Conservation (phyloP, 1,140 invertebrate species). For the Halyomorpha halys region DNA sequence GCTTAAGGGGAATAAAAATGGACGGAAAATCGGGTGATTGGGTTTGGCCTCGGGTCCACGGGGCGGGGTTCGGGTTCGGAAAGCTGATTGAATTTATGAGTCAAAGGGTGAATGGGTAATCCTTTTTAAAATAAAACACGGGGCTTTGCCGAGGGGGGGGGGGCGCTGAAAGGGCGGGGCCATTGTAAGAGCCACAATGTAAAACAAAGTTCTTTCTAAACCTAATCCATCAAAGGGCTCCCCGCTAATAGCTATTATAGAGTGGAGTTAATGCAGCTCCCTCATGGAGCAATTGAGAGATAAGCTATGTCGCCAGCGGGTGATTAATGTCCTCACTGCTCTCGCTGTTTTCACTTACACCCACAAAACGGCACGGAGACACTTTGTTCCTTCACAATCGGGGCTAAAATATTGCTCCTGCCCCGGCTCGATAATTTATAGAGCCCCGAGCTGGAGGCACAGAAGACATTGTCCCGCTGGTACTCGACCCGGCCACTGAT, state of each 20-base stretch:
- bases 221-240: slow-evolving; percentile 15
- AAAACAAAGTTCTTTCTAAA: slow-evolving; percentile 17
- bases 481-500: no score
- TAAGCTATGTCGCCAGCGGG: slow-evolving; percentile 7
- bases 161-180: neutral
- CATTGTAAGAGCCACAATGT: slow-evolving; percentile 13
- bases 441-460: no score
- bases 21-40: no score
- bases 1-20: no score
- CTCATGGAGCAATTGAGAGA: slow-evolving; percentile 8
- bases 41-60: no score
- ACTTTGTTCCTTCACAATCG: no score
- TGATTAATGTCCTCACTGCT: slow-evolving; percentile 2
- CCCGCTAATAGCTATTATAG: slow-evolving; percentile 13
- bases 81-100: slow-evolving; percentile 10
- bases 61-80: neutral
- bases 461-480: no score
- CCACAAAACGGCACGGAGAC: slow-evolving; percentile 2
- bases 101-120: slow-evolving; percentile 11
- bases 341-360: slow-evolving; percentile 3
- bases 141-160: neutral
- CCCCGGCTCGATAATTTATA: no score
- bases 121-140: slow-evolving; percentile 10
- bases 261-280: slow-evolving; percentile 9
- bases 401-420: no score